Evolutionary conservation across 2,797 vertebrate genomes (phyloP).

Genomic region (Myotis vivesi): DNA sequence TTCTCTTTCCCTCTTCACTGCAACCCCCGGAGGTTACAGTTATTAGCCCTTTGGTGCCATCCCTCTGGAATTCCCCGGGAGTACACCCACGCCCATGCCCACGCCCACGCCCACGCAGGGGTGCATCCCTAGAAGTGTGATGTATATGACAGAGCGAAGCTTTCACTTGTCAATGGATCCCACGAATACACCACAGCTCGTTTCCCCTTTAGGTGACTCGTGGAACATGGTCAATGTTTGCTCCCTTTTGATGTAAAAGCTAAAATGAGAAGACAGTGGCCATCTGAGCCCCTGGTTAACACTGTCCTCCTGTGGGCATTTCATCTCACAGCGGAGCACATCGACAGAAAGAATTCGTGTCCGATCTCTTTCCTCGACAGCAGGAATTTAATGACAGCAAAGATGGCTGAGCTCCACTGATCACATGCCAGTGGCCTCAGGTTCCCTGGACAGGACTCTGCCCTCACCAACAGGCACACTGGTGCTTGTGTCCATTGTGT

Average conservation of each 20-base stretch:
- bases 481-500: no score
- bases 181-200: no score
- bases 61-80: neutral
- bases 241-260: neutral
- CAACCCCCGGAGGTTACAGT: neutral
- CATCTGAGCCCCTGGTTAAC: no score
- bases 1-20: neutral
- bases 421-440: neutral
- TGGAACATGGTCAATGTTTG: neutral
- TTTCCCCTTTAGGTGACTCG: neutral
- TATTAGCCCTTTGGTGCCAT: no score
- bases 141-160: no score
- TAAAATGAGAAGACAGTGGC: neutral
- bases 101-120: rapidly evolving
- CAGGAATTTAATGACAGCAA: neutral
- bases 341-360: neutral
- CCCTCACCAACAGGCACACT: rapidly evolving
- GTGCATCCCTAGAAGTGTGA: rapidly evolving
- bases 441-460: neutral
- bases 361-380: neutral
- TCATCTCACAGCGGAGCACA: neutral
- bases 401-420: neutral
- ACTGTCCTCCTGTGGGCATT: rapidly evolving
- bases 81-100: neutral
- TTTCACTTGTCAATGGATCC: neutral